Base-by-base conservation (phyloP, 2,797 vertebrate genomes). In the Falco concolor region DNA sequence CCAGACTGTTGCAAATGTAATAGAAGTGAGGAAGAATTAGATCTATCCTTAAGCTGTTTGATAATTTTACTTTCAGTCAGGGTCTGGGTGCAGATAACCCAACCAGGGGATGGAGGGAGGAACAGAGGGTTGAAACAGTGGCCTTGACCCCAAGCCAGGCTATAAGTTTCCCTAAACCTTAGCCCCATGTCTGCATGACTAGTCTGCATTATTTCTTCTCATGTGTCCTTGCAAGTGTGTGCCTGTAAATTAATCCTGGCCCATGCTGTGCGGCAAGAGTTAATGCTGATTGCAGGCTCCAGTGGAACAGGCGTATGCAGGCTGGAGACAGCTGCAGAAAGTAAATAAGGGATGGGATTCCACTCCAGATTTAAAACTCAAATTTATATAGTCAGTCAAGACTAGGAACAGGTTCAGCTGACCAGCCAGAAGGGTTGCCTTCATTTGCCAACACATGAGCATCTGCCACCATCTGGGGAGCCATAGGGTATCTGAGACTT, bases 321-420 rank as follows among this genome's bases (percentile, higher is more conserved):
- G n/a, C 91, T 21, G 36, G 78, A 74, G 88, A 86, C 96, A 97
- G 96, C 95, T 97, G 96, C 87, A 50, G 72, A 64, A n/a, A 74
- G 84, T 15, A 60, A 53, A 77, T 21, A 69, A 74, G 73, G 73
- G 65, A 8, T 84, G 87, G 57, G 89, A 93, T 92, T 94, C 81
- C 53, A 7, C 75, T 49, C 16, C 72, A 64, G 44, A 60, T 80
- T 36, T 74, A 95, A 91, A 17, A 0, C 30, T 20, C 53, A 45
- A 49, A 63, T 77, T 80, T 38, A 20, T 60, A 34, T 23, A 50
- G 44, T 28, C 47, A 32, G 14, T 17, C 83, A 82, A 74, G 64
- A 13, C 34, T 30, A 18, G 14, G 42, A n/a, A 74, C 25, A 45
- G 34, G 45, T 84, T 93, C 47, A 54, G 34, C 52, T 76, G 67